phyloP scores from a whole-genome alignment of 53 echinoderm and acorn worm genomes.

The Paelopatides confundens region DNA sequence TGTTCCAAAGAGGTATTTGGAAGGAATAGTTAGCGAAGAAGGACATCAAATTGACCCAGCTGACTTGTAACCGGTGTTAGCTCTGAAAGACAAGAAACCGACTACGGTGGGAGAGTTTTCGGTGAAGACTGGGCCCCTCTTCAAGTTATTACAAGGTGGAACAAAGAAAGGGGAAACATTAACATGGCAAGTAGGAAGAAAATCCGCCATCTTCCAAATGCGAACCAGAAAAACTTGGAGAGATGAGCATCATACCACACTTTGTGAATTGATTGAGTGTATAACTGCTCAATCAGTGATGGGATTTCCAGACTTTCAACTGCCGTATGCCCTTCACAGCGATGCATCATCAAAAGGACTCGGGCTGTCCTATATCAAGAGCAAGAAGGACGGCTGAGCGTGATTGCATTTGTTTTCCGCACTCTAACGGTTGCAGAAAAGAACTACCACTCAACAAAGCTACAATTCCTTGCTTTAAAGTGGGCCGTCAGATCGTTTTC shows the following conservation, averaged over 20 bases:
- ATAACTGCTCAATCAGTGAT: constrained; percentile 44
- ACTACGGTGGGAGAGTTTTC: constrained; percentile 59
- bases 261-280: constrained; percentile 41
- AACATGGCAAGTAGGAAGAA: not conserved
- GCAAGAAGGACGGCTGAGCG: constrained; percentile 56
- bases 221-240: constrained; percentile 32
- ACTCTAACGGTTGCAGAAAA: constrained; percentile 58
- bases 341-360: constrained; percentile 69
- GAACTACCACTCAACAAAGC: constrained; percentile 65
- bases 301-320: constrained; percentile 62
- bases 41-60: constrained; percentile 55
- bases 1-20: constrained; percentile 68
- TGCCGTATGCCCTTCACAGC: constrained; percentile 63
- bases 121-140: not conserved
- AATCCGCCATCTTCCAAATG: constrained; percentile 9
- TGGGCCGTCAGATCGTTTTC: not conserved
- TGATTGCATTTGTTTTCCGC: constrained; percentile 61
- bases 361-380: constrained; percentile 72
- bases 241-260: constrained; percentile 23
- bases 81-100: constrained; percentile 45
- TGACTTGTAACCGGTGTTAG: constrained; percentile 38
- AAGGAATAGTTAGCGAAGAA: constrained; percentile 45
- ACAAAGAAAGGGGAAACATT: not conserved
- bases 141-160: not conserved
- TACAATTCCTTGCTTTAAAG: constrained; percentile 44